Conservation (phyloP, 1,140 invertebrate species). For the Drosophila pseudoananassae region DNA sequence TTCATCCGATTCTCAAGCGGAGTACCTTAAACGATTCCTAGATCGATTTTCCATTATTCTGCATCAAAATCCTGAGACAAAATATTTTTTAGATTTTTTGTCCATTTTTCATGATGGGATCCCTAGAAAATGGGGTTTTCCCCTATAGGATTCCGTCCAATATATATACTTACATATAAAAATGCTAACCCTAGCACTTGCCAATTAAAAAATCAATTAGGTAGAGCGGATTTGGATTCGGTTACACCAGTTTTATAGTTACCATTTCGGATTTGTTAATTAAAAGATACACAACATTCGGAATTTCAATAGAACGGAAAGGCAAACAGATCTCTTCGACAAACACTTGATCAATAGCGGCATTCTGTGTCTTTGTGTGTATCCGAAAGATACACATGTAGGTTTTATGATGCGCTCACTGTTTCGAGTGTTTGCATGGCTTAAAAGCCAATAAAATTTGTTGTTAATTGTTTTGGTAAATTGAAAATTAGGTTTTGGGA, state of each 20-base stretch:
- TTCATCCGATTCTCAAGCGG: too few species aligned
- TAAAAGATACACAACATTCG: constrained; percentile 51
- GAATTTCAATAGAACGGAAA: constrained; percentile 64
- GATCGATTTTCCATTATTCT: too few species aligned
- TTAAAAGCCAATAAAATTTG: constrained; percentile 82
- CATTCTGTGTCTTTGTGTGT: constrained; percentile 24
- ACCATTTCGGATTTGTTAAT: constrained; percentile 49
- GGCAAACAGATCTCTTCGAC: constrained; percentile 62
- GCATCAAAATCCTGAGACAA: too few species aligned
- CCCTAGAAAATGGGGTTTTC: too few species aligned
- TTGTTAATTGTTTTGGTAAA: constrained; percentile 81
- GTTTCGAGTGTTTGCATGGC: constrained; percentile 71
- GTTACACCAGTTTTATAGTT: constrained; percentile 48
- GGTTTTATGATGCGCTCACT: constrained; percentile 70
- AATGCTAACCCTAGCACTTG: constrained; percentile 23
- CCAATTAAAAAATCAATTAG: constrained; percentile 52
- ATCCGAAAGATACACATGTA: constrained; percentile 53
- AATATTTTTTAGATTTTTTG: too few species aligned
- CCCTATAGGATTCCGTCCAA: too few species aligned
- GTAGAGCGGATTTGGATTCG: constrained; percentile 44
- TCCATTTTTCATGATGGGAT: too few species aligned
- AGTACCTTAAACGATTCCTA: too few species aligned
- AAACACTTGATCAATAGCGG: constrained; percentile 78
- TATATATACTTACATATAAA: too few species aligned
- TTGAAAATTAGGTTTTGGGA: constrained; percentile 82